Evolutionary conservation across 2,113 vertebrate species (phyloP).

Genomic region (Amblyornis subalaris): DNA sequence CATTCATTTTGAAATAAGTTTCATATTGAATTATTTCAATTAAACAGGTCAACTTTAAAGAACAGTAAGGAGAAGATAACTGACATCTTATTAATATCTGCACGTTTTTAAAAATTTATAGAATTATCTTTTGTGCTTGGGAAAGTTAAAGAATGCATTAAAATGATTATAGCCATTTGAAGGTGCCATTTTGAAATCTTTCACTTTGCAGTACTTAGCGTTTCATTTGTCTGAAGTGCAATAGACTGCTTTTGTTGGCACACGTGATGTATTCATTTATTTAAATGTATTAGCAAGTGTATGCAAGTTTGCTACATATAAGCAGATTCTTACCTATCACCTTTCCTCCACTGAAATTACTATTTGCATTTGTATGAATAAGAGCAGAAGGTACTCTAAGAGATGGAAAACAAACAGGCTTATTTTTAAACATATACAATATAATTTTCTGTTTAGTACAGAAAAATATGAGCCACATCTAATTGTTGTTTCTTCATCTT

Average conservation of each 20-base stretch:
- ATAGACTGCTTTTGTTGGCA: neutral
- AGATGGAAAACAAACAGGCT: neutral
- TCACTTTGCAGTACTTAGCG: neutral
- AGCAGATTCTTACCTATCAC: neutral
- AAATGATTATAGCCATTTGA: neutral
- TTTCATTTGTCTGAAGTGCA: neutral
- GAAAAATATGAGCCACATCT: neutral
- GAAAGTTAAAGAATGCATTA: neutral
- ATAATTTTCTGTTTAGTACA: neutral
- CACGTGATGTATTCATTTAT: neutral
- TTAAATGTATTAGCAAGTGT: neutral
- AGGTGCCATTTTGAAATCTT: neutral
- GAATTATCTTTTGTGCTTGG: neutral
- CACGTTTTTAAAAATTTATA: neutral
- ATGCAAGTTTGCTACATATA: neutral
- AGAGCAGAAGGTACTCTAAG: neutral
- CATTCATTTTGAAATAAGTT: neutral
- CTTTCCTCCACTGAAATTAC: neutral
- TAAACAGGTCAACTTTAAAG: neutral
- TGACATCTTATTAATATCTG: neutral
- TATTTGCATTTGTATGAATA: neutral
- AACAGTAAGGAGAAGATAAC: neutral
- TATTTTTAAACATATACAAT: neutral
- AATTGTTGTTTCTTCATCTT: neutral
- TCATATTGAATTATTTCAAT: neutral